Base-by-base conservation (phyloP, 2,113 vertebrate genomes). In the Eupsittula cactorum region DNA sequence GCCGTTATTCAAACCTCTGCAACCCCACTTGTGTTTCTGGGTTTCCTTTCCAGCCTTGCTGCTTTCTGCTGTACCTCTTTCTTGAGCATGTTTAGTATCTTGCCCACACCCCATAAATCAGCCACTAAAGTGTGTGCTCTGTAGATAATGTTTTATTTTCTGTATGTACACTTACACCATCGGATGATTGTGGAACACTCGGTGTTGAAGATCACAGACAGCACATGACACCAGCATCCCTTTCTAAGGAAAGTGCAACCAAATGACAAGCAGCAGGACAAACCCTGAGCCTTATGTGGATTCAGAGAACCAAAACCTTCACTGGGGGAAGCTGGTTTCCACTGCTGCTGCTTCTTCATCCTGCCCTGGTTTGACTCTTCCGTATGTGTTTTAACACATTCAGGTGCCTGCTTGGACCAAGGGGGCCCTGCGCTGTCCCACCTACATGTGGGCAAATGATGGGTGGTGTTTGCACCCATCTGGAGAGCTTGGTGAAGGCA, bases 61-160 rank as follows among this genome's bases (percentile, higher is more conserved):
- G 39, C n/a, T 31, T n/a, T 39, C 47, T 27, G 10, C 6, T 11
- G 11, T 19, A 7, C 18, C 33, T 20, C 25, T 31, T 64, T 64
- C 63, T 11, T 7, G 9, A 18, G 39, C 5, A 0, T 5, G 0
- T 39, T 41, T 5, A 19, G 11, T 11, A 1, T 7, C 41, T 29
- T 13, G 1, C 41, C 47, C 14, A 1, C 31, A 2, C 15, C 64
- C 49, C 79, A 10, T 5, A 2, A 76, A 52, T 0, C 42, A 73
- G 33, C 42, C n/a, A 7, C 44, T 25, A 3, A 5, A 6, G 3
- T 1, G 6, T 16, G 6, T 29, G 0, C 33, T 17, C 59, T 9
- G 2, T 44, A 57, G 75, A 18, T 3, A 64, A 90, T 49, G 7
- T 0, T 96, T 97, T 97, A 97, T 97, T 97, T 47, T 27, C 53